These are phyloP conservation scores for Lanistes nyassanus DNA, from an alignment of 1,140 invertebrate species.

Conservation along the genomic window DNA sequence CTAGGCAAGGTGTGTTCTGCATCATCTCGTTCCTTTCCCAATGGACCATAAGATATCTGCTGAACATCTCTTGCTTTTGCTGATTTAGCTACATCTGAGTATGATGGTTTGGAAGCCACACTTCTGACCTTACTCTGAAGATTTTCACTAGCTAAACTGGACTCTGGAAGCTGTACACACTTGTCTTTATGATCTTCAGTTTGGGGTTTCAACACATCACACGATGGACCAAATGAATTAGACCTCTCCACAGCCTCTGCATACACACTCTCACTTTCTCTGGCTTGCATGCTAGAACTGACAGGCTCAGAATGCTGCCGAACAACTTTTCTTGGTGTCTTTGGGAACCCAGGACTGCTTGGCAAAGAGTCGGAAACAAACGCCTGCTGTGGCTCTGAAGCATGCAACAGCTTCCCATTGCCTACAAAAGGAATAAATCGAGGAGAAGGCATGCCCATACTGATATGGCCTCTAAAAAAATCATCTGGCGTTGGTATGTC, in stretches of 20 bases:
- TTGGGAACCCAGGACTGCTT: conserved; percentile 15
- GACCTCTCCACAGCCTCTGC: conserved; percentile 30
- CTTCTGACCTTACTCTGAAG: conserved; percentile 14
- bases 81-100: conserved; percentile 51
- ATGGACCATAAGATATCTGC: not conserved
- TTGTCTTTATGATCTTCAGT: conserved; percentile 16
- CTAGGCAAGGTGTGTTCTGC: not conserved
- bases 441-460: too few species aligned
- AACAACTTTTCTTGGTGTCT: conserved; percentile 19
- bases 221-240: conserved; percentile 25
- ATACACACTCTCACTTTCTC: conserved; percentile 36
- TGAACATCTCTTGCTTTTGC: conserved; percentile 22
- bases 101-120: conserved; percentile 34
- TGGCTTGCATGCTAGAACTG: not conserved
- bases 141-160: not conserved
- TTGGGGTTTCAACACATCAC: conserved; percentile 28
- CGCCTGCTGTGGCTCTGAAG: not conserved
- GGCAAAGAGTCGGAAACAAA: conserved; percentile 21
- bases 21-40: conserved; percentile 20
- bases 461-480: too few species aligned
- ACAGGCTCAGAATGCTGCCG: conserved; percentile 21
- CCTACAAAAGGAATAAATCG: too few species aligned
- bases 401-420: too few species aligned
- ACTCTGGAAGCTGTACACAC: not conserved
- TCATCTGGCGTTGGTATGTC: too few species aligned